phyloP scores from a whole-genome alignment of 2,888 invertebrate genomes.

The Pristionchus mayeri region DNA sequence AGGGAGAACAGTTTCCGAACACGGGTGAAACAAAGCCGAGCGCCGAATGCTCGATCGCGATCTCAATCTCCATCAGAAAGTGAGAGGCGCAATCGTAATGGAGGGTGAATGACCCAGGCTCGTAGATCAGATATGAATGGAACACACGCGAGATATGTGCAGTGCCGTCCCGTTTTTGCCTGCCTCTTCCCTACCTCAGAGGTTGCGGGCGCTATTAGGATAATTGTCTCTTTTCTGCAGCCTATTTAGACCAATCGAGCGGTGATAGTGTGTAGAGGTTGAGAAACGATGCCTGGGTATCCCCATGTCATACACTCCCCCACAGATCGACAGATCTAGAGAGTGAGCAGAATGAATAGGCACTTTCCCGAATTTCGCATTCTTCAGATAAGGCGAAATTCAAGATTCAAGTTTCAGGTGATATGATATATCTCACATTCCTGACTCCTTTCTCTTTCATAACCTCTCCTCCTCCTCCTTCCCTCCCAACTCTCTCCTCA shows the following conservation, averaged over 20 bases:
- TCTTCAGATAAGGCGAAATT: too few relatives aligned
- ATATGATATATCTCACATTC: background rate
- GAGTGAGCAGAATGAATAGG: too few relatives aligned
- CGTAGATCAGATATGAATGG: slow-evolving; percentile 24
- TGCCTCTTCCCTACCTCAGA: background rate
- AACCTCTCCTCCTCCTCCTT: slow-evolving; percentile 28
- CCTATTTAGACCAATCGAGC: too few relatives aligned
- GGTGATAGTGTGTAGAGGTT: too few relatives aligned
- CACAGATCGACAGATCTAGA: too few relatives aligned
- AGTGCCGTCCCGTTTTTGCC: background rate
- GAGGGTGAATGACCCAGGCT: background rate
- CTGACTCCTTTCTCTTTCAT: slow-evolving; percentile 8
- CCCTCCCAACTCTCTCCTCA: background rate
- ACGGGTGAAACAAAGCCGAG: background rate
- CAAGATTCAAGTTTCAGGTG: slow-evolving; percentile 10
- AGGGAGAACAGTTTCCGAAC: background rate
- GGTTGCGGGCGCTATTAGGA: too few relatives aligned
- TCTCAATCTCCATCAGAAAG: background rate
- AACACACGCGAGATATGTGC: background rate
- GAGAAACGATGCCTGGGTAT: too few relatives aligned
- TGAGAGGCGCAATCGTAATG: background rate
- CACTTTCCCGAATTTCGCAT: too few relatives aligned
- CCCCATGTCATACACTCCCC: too few relatives aligned
- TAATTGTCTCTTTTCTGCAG: too few relatives aligned
- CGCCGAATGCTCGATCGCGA: background rate